Conservation (phyloP, 2,113 vertebrate species). For the Tachuris rubrigastra region DNA sequence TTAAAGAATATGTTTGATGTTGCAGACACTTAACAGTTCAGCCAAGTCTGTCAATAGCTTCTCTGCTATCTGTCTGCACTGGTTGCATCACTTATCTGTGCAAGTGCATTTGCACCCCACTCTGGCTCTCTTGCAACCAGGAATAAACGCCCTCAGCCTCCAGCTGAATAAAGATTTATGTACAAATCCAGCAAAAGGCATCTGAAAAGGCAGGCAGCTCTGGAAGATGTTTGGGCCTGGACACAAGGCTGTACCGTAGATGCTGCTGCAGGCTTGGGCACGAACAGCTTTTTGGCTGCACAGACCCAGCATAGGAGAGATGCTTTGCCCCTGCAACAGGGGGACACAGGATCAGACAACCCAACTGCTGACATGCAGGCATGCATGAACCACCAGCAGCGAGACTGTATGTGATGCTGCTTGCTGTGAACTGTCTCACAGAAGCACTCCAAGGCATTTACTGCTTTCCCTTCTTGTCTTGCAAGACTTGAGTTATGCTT, state of each 20-base stretch:
- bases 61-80: neutral
- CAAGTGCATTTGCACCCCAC: neutral
- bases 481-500: neutral
- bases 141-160: neutral
- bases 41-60: neutral
- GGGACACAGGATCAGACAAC: neutral
- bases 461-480: neutral
- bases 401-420: neutral
- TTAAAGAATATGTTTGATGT: neutral
- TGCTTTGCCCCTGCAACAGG: neutral
- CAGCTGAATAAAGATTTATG: neutral
- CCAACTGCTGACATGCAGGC: accelerated
- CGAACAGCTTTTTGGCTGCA: accelerated
- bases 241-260: neutral
- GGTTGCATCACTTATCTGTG: neutral
- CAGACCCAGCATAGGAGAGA: accelerated
- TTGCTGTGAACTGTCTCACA: neutral
- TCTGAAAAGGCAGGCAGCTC: neutral
- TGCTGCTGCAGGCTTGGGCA: neutral
- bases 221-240: neutral
- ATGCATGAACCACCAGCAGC: neutral
- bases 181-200: neutral
- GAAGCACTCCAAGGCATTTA: neutral
- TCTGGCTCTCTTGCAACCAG: neutral
- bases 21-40: neutral